Evolutionary conservation across 1,140 invertebrate genomes (phyloP), one percentile per base, ranked within the genome.

Genomic region (Drosophila nebulosa): DNA sequence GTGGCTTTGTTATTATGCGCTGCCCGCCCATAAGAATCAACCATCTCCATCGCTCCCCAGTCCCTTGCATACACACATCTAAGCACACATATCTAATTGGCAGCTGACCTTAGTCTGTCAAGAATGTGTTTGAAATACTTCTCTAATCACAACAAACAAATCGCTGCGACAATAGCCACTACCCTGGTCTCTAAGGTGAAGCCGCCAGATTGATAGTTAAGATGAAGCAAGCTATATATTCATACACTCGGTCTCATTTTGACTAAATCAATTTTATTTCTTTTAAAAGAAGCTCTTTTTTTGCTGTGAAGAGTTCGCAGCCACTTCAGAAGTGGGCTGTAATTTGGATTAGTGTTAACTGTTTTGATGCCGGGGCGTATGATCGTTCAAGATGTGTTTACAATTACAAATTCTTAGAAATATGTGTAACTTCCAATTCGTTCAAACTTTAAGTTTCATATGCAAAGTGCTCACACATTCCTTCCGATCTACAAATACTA

Each of bases 371-470:
- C 6, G 14, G 3, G n/a, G 7, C 26, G 6, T 26, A 26, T 26
- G 36, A 4, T 16, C 10, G n/a, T 5, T 4, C 3, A 32, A n/a
- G 18, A 57, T 27, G 30, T 69, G 71, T 74, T 64, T 69, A 74
- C 65, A 64, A 74, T 64, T 59, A 63, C n/a, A 74, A 63, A 52
- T 74, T 16, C 42, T 58, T 64, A 57, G 24, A 69, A 73, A 64
- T 64, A 27, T 70, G 14, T 10, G 27, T 12, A 12, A 32, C 12
- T 10, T 42, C 1, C 12, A 39, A n/a, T 14, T 10, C 10, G 27
- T 4, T 16, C 36, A 3, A 51, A 27, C n/a, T 4, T 26, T 1
- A 2, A 12, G 24, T 24, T 24, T 24, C 24, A n/a, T n/a, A n/a
- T n/a, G n/a, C n/a, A n/a, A n/a, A n/a, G n/a, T n/a, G n/a, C n/a